Conservation (phyloP, 1,140 invertebrate species). For the Oedothorax gibbosus region DNA sequence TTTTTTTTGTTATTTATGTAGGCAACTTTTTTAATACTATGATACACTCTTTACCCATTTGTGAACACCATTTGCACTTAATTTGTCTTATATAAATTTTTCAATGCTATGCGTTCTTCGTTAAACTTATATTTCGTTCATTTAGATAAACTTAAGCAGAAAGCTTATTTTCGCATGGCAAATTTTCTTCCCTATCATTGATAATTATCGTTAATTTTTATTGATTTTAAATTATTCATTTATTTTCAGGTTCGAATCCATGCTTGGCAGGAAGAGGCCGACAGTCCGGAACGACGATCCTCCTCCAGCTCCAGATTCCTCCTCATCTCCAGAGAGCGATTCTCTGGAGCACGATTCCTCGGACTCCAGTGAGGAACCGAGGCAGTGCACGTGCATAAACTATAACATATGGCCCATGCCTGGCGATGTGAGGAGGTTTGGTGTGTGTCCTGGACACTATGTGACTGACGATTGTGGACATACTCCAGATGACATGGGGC, state of each 20-base stretch:
- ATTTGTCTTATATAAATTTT: no score
- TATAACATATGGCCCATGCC: constrained; percentile 38
- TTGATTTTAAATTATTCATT: constrained; percentile 43
- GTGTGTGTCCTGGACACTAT: constrained; percentile 26
- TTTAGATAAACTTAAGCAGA: no score
- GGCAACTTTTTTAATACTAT: no score
- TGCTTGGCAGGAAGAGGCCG: constrained; percentile 17
- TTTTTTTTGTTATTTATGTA: no score
- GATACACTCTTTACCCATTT: no score
- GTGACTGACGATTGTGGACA: constrained; percentile 12
- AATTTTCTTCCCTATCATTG: no score
- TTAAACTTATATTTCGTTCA: no score
- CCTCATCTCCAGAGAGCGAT: constrained; percentile 32
- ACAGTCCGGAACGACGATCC: neutral
- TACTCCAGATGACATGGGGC: constrained; percentile 4
- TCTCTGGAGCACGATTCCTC: constrained; percentile 32
- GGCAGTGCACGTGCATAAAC: constrained; percentile 49
- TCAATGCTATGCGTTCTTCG: no score
- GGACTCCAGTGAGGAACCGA: neutral
- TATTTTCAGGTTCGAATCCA: constrained; percentile 40
- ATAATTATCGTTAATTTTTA: no score
- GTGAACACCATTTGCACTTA: no score
- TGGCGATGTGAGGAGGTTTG: neutral
- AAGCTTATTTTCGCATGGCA: no score
- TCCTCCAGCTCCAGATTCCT: neutral